These are phyloP conservation scores for Deroplatys truncata DNA, from an alignment of 2,888 invertebrate species.

Conservation along the genomic window DNA sequence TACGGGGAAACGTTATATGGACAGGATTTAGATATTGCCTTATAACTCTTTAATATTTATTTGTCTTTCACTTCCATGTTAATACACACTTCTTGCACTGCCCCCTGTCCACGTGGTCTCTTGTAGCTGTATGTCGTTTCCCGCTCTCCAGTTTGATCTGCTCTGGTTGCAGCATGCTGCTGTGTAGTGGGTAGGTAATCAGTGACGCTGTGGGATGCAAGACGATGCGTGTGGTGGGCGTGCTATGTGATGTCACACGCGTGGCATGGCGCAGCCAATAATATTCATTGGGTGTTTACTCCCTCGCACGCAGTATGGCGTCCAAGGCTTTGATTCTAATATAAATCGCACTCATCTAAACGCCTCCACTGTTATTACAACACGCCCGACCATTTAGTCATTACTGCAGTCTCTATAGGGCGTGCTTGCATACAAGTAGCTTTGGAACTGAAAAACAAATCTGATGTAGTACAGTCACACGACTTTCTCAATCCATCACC, in stretches of 20 bases:
- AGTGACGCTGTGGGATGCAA: not conserved
- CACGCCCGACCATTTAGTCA: not conserved
- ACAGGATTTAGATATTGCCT: too few species aligned
- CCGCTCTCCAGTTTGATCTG: too few species aligned
- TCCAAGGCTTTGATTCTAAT: not conserved
- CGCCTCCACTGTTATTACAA: not conserved
- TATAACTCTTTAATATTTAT: too few species aligned
- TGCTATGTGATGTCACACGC: not conserved
- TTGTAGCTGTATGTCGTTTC: too few species aligned
- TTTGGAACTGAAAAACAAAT: too few species aligned
- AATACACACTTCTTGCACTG: too few species aligned
- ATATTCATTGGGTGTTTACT: not conserved
- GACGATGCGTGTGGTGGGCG: not conserved
- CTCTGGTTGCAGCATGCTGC: too few species aligned
- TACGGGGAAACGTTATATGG: too few species aligned
- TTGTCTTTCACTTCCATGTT: too few species aligned
- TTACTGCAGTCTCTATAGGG: not conserved
- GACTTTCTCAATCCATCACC: too few species aligned
- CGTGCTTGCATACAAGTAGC: not conserved
- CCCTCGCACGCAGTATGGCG: not conserved
- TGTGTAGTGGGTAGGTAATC: not conserved
- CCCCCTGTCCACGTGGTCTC: too few species aligned
- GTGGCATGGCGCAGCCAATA: not conserved
- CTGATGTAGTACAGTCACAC: too few species aligned
- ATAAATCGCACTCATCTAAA: not conserved